Base-by-base conservation (phyloP, 1,140 invertebrate species). In the Sogatella furcifera region DNA sequence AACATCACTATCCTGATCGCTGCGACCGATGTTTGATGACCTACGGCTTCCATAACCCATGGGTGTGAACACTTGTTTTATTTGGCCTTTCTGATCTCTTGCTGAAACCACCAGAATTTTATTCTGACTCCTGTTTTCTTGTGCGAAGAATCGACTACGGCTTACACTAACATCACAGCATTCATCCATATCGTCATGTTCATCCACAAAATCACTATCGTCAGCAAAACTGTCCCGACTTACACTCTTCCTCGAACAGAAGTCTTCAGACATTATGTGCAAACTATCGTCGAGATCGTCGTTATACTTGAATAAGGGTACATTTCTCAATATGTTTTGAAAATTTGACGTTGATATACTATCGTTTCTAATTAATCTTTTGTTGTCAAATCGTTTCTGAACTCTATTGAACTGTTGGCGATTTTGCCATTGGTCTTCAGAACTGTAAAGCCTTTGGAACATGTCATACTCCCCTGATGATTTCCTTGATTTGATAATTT, bases 71-170 rank as follows among this genome's bases (percentile, higher is more conserved):
- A 24, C n/a, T 6, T 54, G 5, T 28, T 22, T 54, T 15, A 22
- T 15, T 22, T 54, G 21, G 13, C 79, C 79, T 44, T 75, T 74
- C 11, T 77, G 77, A 63, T 80, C 78, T 5, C 78, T 70, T 14
- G 79, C 78, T 52, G 80, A 78, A 31, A 83, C 72, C 34, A 81
- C 71, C 58, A 82, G 66, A 21, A 80, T 72, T 68, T 78, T 75
- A 65, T 78, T 55, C 17, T 70, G 60, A 70, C 73, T 46, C 66
- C 41, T 21, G 4, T 52, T 28, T 11, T 31, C 41, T 44, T 60
- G 34, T 28, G 52, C 22, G 15, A 49, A 49, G 14, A 19, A 22
- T 19, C 46, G 2, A 19, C 21, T 41, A 56, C 14, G 17, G 22
- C 15, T 56, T 38, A 15, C 34, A 22, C 17, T 34, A 9, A 13